A percentile compares a stretch with the other conserved stretches of the same genome.
Evolutionary conservation across 2,888 invertebrate species (phyloP).

Genomic region (Phyllotreta striolata): DNA sequence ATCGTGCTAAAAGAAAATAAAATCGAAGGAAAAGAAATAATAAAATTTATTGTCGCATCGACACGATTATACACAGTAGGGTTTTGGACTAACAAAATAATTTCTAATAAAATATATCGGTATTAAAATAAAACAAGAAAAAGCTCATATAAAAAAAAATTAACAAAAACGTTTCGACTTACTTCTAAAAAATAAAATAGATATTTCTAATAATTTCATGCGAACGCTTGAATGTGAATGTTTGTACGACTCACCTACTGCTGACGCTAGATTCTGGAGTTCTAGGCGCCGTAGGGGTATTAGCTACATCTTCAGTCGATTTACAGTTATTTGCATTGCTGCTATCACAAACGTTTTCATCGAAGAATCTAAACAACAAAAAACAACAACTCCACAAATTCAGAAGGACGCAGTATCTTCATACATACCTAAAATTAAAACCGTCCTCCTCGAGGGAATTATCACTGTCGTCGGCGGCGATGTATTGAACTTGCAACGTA

Average conservation of each 20-base stretch:
- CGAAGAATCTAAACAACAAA: constrained; percentile 59
- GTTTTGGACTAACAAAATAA: no score
- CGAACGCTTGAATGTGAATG: constrained; percentile 27
- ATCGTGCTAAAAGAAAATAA: no score
- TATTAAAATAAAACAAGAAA: no score
- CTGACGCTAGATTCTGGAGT: constrained; percentile 66
- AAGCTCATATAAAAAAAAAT: no score
- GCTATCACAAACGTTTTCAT: constrained; percentile 59
- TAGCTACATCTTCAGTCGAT: constrained; percentile 63
- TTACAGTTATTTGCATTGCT: constrained; percentile 55
- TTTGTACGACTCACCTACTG: constrained; percentile 58
- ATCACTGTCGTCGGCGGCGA: constrained; percentile 75
- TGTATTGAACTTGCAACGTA: constrained; percentile 79
- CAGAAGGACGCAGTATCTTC: no score
- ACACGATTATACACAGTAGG: no score
- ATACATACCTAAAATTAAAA: constrained; percentile 62
- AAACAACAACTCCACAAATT: no score
- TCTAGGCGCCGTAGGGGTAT: constrained; percentile 72
- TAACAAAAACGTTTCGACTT: no score
- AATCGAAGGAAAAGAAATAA: no score
- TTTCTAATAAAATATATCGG: no score
- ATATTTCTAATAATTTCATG: constrained; percentile 29
- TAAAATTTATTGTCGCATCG: no score
- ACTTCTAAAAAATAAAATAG: constrained; percentile 3
- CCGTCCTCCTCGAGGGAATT: constrained; percentile 69